Evolutionary conservation across 2,797 vertebrate species (phyloP).

Genomic region (Esox lucius): DNA sequence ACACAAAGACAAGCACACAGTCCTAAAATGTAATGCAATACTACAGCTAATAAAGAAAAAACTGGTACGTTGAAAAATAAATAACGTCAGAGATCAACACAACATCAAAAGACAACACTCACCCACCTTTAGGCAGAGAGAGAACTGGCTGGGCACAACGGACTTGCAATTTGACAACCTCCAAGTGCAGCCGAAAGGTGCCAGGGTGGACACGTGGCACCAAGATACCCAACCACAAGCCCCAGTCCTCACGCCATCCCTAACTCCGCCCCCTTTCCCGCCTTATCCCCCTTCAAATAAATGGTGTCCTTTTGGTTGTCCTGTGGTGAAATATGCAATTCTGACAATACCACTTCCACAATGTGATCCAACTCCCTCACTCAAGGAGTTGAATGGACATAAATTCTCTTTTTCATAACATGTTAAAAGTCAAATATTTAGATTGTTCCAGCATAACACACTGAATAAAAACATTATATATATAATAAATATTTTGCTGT

Average conservation of each 20-base stretch:
- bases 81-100: conserved; percentile 12
- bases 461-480: too few species aligned
- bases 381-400: neutral
- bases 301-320: conserved; percentile 53
- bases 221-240: conserved; percentile 79
- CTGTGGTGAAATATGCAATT: neutral
- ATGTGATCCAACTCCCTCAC: neutral
- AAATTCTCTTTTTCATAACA: neutral
- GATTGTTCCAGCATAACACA: too few species aligned
- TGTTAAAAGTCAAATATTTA: neutral
- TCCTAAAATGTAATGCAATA: neutral
- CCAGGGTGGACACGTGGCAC: conserved; percentile 79
- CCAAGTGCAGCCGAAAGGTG: conserved; percentile 71
- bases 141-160: conserved; percentile 68
- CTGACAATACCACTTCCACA: neutral
- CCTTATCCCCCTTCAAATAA: conserved; percentile 49
- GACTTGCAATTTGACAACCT: conserved; percentile 73
- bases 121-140: conserved; percentile 68
- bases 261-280: conserved; percentile 36
- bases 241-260: conserved; percentile 78
- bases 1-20: neutral
- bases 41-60: conserved; percentile 20
- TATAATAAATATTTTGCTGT: neutral
- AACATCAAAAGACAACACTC: conserved; percentile 69
- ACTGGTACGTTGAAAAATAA: conserved; percentile 28